Evolutionary conservation across 2,888 invertebrate species (phyloP).

Genomic region (Trachelus troglodyta): DNA sequence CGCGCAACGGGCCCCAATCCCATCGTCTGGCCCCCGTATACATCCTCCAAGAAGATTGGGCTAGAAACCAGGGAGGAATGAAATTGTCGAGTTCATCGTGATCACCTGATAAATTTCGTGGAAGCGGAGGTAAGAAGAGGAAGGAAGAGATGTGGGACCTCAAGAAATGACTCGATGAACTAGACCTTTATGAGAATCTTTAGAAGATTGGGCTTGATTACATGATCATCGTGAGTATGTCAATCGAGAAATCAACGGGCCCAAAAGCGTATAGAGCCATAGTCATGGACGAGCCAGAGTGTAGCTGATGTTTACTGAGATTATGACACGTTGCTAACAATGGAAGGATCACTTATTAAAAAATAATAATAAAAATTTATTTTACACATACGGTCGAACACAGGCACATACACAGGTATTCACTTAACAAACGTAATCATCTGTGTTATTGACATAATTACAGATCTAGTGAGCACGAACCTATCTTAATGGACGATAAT

Average conservation of each 20-base stretch:
- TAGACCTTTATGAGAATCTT: not conserved
- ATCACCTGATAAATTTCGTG: not conserved
- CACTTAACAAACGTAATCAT: constrained; percentile 17
- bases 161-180: not conserved
- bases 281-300: not conserved
- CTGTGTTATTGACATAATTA: constrained; percentile 27
- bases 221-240: not conserved
- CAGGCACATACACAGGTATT: constrained; percentile 27
- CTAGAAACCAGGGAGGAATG: not conserved
- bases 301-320: not conserved
- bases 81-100: not conserved
- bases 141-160: not conserved
- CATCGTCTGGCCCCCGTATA: not conserved
- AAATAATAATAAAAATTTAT: constrained; percentile 63
- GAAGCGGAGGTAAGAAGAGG: not conserved
- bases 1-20: not conserved
- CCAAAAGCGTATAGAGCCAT: not conserved
- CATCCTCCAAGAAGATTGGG: not conserved
- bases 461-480: constrained; percentile 35
- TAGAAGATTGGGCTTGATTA: not conserved
- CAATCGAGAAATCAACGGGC: not conserved
- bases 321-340: not conserved
- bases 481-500: constrained; percentile 16
- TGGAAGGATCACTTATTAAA: constrained; percentile 37
- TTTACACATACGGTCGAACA: constrained; percentile 57